Evolutionary conservation across 2,113 vertebrate species (phyloP).

Genomic region (Turdus rufiventris): DNA sequence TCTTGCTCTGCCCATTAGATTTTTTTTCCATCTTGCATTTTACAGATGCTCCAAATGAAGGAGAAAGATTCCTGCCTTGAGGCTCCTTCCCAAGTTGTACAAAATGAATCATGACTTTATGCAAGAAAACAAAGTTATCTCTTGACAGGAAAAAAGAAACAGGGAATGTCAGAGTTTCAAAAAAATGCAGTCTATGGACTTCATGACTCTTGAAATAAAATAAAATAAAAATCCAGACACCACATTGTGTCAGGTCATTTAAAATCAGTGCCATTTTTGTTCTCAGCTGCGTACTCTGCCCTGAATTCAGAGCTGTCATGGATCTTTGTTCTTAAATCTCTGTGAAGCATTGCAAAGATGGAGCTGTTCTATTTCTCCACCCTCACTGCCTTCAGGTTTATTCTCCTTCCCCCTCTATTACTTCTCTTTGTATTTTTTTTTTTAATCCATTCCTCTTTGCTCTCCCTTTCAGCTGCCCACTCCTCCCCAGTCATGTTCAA

Average conservation of each 20-base stretch:
- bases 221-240: background rate
- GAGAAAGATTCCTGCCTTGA: background rate
- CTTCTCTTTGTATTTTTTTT: background rate
- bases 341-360: background rate
- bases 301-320: background rate
- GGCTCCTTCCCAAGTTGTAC: background rate
- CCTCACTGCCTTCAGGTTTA: background rate
- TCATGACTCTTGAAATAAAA: background rate
- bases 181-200: background rate
- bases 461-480: background rate
- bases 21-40: background rate
- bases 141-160: background rate
- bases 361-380: background rate
- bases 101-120: background rate
- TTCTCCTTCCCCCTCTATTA: background rate
- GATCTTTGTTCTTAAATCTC: background rate
- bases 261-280: background rate
- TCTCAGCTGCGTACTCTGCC: background rate
- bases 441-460: background rate
- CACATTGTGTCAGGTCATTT: background rate
- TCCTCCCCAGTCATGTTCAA: background rate
- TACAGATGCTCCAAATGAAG: background rate
- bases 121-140: background rate
- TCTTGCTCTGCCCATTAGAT: background rate
- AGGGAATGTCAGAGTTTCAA: background rate